These are phyloP conservation scores for Bergia sp. DNA, from an alignment of 92 coral and sea anemone species.

Conservation along the genomic window DNA sequence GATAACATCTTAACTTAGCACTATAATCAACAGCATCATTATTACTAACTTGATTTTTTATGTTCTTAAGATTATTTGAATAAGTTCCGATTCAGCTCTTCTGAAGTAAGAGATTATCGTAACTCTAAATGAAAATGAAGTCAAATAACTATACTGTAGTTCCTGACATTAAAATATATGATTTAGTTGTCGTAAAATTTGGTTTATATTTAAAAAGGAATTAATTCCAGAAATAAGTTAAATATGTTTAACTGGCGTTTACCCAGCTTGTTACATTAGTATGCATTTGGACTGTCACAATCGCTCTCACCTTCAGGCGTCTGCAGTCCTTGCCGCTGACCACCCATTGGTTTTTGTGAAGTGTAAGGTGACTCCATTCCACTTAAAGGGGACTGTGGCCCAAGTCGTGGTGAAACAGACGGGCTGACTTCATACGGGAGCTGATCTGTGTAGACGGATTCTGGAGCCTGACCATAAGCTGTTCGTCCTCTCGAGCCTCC, in stretches of 20 bases:
- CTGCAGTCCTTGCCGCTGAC: conserved; percentile 54
- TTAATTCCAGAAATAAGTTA: too few species aligned
- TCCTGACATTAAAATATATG: not conserved
- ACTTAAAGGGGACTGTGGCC: conserved; percentile 62
- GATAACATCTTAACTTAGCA: too few species aligned
- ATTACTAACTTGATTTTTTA: too few species aligned
- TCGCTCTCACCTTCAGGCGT: conserved; percentile 48
- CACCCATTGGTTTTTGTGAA: conserved; percentile 62
- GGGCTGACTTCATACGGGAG: conserved; percentile 66
- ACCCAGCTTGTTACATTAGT: too few species aligned
- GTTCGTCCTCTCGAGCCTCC: conserved; percentile 87
- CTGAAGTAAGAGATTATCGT: not conserved
- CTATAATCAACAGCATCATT: too few species aligned
- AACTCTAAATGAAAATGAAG: not conserved
- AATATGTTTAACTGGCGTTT: too few species aligned
- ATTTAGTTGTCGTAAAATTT: too few species aligned
- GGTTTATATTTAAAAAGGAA: too few species aligned
- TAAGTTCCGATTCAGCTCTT: too few species aligned
- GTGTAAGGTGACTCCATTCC: conserved; percentile 23
- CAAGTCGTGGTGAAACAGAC: conserved; percentile 78
- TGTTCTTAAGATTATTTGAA: too few species aligned
- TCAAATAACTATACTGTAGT: too few species aligned
- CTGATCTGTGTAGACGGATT: conserved; percentile 66
- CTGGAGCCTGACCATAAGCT: conserved; percentile 88
- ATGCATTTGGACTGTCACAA: too few species aligned